Base-by-base conservation (phyloP, 35 echinoderm and acorn worm species). In the Holothuria glaberrima region DNA sequence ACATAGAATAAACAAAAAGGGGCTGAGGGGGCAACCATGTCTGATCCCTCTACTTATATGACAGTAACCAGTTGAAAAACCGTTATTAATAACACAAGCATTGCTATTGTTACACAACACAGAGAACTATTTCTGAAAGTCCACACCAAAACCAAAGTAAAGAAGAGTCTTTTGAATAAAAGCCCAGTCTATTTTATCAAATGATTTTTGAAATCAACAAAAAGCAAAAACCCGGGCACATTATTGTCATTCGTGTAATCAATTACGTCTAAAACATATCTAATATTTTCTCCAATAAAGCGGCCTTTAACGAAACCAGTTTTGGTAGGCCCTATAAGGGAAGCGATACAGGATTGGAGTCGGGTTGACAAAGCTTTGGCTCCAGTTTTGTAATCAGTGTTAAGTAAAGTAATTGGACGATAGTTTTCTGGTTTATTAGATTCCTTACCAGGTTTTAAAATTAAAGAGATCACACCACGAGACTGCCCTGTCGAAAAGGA, bases 381-480 rank as follows among this genome's bases (percentile, higher is more conserved):
- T 64, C 60, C 60, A 64, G 12, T 64, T 64, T 64, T 64, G 60
- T 64, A 64, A 27, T 64, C 60, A 14, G 60, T 64, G 12, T 64
- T 64, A 27, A 64, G 60, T 64, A 74, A 18, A 74, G 5, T 31
- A 74, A 74, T 74, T 31, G 71, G 31, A 36, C 71, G 71, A 74
- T 31, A 74, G 5, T 74, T 74, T 36, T 74, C 34, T 36, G n/a
- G 25, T 19, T 31, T 20, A 18, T 31, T 31, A 30, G 71, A 36
- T 31, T 74, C 71, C 34, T 74, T 34, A 74, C 34, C 34, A 36
- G 71, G 71, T 30, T 74, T 74, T 25, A 36, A 36, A 31, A 74
- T 74, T 29, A 74, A 74, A 17, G 25, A 31, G 25, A 74, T 74
- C 18, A 74, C 71, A 74, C 71, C 34, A 74, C 5, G 24, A 31